Evolutionary conservation across 2,113 vertebrate species (phyloP).

Genomic region (Pteropus alecto): DNA sequence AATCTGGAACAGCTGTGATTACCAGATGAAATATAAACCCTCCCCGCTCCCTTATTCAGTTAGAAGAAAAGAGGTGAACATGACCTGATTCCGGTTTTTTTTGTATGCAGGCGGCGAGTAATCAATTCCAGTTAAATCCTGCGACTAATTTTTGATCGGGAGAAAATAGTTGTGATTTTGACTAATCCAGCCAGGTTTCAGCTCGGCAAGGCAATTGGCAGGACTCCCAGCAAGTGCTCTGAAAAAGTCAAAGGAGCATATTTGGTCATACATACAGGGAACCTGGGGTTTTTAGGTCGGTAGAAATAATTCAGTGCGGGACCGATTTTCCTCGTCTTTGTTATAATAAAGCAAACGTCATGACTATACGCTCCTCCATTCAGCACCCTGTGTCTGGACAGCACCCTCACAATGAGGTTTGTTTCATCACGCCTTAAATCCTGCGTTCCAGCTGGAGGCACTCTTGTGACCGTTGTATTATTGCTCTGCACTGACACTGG

Average conservation of each 20-base stretch:
- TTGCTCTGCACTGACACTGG: neutral
- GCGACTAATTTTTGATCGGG: conserved; percentile 52
- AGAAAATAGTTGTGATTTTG: conserved; percentile 64
- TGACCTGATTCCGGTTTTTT: conserved; percentile 60
- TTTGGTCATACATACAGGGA: neutral
- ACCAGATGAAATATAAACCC: conserved; percentile 61
- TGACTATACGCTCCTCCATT: neutral
- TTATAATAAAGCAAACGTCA: neutral
- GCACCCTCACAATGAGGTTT: conserved; percentile 27
- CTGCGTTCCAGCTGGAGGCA: neutral
- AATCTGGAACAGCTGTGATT: conserved; percentile 49
- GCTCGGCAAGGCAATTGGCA: neutral
- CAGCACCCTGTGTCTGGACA: conserved; percentile 83
- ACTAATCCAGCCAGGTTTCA: neutral
- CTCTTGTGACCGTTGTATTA: neutral
- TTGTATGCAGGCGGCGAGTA: neutral
- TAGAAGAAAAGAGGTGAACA: conserved; percentile 49
- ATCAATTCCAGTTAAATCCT: conserved; percentile 38
- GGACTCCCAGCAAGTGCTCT: neutral
- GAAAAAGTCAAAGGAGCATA: neutral
- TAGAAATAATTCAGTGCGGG: neutral
- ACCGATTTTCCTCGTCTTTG: conserved; percentile 19
- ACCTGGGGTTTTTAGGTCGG: neutral
- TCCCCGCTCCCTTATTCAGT: neutral
- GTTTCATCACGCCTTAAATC: neutral